Conservation (phyloP, 1,140 invertebrate species). For the Bombus waltoni region DNA sequence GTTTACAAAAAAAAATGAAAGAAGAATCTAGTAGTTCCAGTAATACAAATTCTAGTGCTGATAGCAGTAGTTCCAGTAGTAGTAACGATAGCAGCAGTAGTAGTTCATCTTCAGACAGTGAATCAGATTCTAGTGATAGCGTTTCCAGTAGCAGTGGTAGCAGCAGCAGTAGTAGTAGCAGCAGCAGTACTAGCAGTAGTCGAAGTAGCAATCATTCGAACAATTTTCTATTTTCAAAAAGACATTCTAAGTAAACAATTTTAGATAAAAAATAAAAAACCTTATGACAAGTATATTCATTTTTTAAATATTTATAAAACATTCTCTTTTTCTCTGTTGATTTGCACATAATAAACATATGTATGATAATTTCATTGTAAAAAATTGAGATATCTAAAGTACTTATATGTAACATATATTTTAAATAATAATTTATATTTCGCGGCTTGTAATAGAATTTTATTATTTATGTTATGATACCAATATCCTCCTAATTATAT, state of each 20-base stretch:
- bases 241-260: background rate
- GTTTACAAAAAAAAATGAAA: slow-evolving; percentile 63
- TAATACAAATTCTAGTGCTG: slow-evolving; percentile 59
- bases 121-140: slow-evolving; percentile 70
- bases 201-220: slow-evolving; percentile 38
- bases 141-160: slow-evolving; percentile 65
- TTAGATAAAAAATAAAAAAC: background rate
- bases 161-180: slow-evolving; percentile 54
- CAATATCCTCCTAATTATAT: background rate
- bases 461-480: background rate
- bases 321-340: background rate
- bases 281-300: background rate
- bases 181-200: slow-evolving; percentile 48
- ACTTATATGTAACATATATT: slow-evolving; percentile 42
- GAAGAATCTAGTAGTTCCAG: slow-evolving; percentile 65
- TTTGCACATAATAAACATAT: background rate
- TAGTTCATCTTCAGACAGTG: slow-evolving; percentile 68
- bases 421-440: slow-evolving; percentile 30
- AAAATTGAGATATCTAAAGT: slow-evolving; percentile 23
- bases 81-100: slow-evolving; percentile 62
- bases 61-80: slow-evolving; percentile 65
- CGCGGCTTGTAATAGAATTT: background rate
- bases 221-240: slow-evolving; percentile 18
- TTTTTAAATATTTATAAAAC: slow-evolving; percentile 31
- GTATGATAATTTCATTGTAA: slow-evolving; percentile 27